Base-by-base conservation (phyloP, 1,140 invertebrate species). In the Oedothorax gibbosus region DNA sequence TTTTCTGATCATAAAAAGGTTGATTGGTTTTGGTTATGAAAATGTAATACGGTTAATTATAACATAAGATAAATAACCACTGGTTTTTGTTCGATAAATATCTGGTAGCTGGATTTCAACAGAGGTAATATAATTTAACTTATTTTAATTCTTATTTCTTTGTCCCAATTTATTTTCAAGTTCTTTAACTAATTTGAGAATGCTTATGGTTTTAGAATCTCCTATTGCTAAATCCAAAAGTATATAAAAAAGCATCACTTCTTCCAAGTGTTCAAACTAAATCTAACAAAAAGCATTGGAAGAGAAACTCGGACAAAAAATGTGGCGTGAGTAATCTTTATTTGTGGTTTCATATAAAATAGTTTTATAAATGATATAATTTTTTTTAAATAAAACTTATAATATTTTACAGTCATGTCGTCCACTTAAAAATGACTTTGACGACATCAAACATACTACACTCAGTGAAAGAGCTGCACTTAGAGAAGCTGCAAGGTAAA, bases 381-480 rank as follows among this genome's bases (percentile, higher is more conserved):
- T 35, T 35, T 2, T 35, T 35, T 35, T 35, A 2, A 35, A 2
- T 35, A 5, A 14, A 56, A 56, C 51, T 0, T 60, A 0, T 78
- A 15, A 72, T 69, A n/a, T 73, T 69, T 87, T 72, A 18, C 88
- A 96, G 95, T 91, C 89, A 49, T 96, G 94, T 89, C 90, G 92
- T n/a, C 89, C 93, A 4, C 90, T 97, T 75, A 91, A 92, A 79
- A 98, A 98, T 77, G 96, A 99, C 90, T 99, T 99, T 90, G 95
- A 97, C 86, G 98, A 99, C 88, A 96, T 99, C 56, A 99, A 99
- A 90, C 97, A 97, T 88, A 99, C 97, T 21, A 99, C 98, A 0
- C 88, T 99, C 65, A 98, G 97, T 88, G 98, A 99, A 90, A 92
- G 98, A 10, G 98, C 94, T 3, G 98, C 98, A 0, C 89, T 99